These are phyloP conservation scores for Harpegnathos saltator DNA, from an alignment of 1,140 invertebrate genomes.

Conservation along the genomic window DNA sequence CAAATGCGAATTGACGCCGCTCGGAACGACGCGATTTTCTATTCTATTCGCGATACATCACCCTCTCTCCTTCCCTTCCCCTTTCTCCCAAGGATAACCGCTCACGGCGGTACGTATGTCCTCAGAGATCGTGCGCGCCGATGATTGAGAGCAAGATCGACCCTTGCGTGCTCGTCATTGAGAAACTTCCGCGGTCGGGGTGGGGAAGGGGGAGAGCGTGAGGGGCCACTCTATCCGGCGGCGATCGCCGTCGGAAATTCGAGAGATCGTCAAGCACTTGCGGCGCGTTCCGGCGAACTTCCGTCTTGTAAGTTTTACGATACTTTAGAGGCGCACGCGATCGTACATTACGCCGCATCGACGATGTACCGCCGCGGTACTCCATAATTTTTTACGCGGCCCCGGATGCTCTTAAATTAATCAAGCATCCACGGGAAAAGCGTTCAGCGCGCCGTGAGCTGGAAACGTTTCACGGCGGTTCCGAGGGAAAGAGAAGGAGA, in stretches of 20 bases:
- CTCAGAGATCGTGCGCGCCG: conserved; percentile 15
- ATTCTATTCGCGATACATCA: conserved; percentile 44
- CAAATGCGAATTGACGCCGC: conserved; percentile 46
- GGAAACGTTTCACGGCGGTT: conserved; percentile 2
- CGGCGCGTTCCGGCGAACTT: conserved; percentile 40
- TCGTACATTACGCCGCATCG: conserved; percentile 55
- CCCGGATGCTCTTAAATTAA: conserved; percentile 53
- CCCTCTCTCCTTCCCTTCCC: too few species aligned
- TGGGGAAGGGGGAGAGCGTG: too few species aligned
- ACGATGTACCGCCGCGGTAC: conserved; percentile 43
- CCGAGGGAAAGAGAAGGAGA: too few species aligned
- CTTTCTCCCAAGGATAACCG: too few species aligned
- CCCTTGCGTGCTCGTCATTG: conserved; percentile 30
- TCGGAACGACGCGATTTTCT: conserved; percentile 47
- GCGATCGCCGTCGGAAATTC: conserved; percentile 59
- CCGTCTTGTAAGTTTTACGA: conserved; percentile 54
- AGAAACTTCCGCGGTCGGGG: conserved; percentile 17
- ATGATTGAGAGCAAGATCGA: conserved; percentile 51
- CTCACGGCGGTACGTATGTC: too few species aligned
- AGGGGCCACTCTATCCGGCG: conserved; percentile 37
- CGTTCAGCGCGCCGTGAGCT: not conserved
- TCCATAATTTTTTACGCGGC: conserved; percentile 53
- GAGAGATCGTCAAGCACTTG: conserved; percentile 56
- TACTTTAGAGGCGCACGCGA: conserved; percentile 56
- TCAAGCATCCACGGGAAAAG: conserved; percentile 28